phyloP scores from a whole-genome alignment of 2,113 vertebrate species.

The Sapayoa aenigma region DNA sequence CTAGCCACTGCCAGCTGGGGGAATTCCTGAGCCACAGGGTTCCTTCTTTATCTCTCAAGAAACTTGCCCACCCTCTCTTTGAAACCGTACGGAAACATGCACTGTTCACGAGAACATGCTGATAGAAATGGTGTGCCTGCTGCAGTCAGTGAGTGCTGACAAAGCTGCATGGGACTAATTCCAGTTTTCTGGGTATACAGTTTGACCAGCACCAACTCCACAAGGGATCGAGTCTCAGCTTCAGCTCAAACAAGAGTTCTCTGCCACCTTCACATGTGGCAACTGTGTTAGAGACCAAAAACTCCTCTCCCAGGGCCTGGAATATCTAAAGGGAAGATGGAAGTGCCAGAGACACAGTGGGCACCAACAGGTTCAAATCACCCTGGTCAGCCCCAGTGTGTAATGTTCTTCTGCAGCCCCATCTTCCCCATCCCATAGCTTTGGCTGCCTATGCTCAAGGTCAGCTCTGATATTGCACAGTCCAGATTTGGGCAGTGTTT shows the following conservation, averaged over 20 bases:
- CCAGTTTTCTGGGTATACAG: rapidly evolving
- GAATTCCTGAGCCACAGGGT: neutral
- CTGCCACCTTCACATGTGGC: neutral
- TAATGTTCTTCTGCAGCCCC: neutral
- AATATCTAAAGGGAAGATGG: neutral
- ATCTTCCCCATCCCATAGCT: neutral
- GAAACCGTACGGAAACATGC: neutral
- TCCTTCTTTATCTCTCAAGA: neutral
- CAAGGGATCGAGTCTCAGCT: neutral
- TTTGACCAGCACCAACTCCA: neutral
- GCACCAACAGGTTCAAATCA: rapidly evolving
- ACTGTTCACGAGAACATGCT: neutral
- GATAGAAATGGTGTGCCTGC: neutral
- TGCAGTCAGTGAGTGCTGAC: neutral
- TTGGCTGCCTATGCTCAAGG: neutral
- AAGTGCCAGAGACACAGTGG: neutral
- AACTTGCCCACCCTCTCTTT: neutral
- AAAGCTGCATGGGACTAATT: neutral
- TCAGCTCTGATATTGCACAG: neutral
- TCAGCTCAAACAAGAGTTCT: neutral
- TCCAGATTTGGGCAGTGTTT: neutral
- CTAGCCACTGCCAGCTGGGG: neutral
- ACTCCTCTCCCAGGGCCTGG: neutral
- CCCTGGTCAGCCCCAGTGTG: neutral
- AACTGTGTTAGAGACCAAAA: neutral